Percentiles rank a stretch among this genome's conserved stretches.
Evolutionary conservation across 2,888 invertebrate genomes (phyloP).

Genomic region (Tridacna gigas): DNA sequence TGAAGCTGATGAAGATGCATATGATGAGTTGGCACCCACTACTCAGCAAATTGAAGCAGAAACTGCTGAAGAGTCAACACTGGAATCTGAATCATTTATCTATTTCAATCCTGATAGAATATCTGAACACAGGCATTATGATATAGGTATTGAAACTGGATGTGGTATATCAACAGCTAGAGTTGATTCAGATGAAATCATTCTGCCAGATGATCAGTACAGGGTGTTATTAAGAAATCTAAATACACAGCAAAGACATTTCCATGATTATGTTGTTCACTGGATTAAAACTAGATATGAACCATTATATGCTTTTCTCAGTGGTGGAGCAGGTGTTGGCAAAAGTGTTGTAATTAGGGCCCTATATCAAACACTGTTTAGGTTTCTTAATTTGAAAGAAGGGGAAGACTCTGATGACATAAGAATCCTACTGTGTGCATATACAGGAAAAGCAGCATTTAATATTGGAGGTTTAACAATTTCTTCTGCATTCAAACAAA

Average conservation of each 20-base stretch:
- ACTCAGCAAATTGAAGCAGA: conserved; percentile 47
- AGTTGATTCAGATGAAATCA: conserved; percentile 29
- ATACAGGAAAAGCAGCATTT: too few relatives aligned
- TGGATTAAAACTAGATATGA: conserved; percentile 54
- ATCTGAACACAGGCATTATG: not conserved
- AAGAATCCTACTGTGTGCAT: conserved; percentile 55
- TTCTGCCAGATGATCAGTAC: too few relatives aligned
- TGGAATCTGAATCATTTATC: conserved; percentile 49
- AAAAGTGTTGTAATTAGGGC: conserved; percentile 62
- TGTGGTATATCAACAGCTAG: conserved; percentile 10
- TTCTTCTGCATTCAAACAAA: too few relatives aligned
- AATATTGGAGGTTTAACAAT: too few relatives aligned
- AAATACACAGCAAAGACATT: conserved; percentile 57
- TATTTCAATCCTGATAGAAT: too few relatives aligned
- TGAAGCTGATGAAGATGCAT: conserved; percentile 29
- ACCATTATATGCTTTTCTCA: conserved; percentile 58
- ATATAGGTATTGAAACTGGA: not conserved
- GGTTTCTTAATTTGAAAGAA: conserved; percentile 42
- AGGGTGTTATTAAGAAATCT: conserved; percentile 47
- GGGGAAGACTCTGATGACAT: conserved; percentile 59
- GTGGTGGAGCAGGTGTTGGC: conserved; percentile 62
- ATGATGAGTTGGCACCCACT: conserved; percentile 15
- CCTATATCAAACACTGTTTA: conserved; percentile 56
- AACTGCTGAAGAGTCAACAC: conserved; percentile 38
- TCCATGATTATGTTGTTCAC: conserved; percentile 51